Evolutionary conservation across 2,797 vertebrate genomes (phyloP).

Genomic region (Pipistrellus kuhlii): DNA sequence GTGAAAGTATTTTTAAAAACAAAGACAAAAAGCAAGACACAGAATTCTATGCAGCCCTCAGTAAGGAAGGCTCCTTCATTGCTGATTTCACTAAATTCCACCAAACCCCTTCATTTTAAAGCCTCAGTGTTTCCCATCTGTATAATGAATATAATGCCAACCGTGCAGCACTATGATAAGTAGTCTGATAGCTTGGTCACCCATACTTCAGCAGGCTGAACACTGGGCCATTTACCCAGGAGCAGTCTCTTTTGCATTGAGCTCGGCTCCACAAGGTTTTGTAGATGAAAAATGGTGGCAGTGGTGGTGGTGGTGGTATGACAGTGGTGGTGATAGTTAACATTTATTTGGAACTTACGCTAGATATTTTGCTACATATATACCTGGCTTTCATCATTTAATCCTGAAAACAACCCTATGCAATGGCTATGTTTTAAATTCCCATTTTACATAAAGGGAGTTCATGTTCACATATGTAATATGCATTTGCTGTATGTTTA

Average conservation of each 20-base stretch:
- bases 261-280: neutral
- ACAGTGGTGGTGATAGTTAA: neutral
- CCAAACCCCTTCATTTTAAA: neutral
- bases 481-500: neutral
- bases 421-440: neutral
- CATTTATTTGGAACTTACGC: neutral
- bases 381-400: neutral
- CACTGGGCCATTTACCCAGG: neutral
- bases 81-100: neutral
- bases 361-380: neutral
- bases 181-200: neutral
- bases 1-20: neutral
- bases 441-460: neutral
- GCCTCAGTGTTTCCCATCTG: neutral
- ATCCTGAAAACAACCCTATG: slow-evolving; percentile 16
- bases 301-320: neutral
- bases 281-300: neutral
- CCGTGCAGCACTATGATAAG: neutral
- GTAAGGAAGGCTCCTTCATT: neutral
- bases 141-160: neutral
- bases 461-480: neutral
- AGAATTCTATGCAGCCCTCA: neutral
- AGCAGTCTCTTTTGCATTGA: neutral
- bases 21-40: neutral
- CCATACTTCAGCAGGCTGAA: neutral